Evolutionary conservation across 2,888 invertebrate genomes (phyloP).

Genomic region (Invenusta paracnida): DNA sequence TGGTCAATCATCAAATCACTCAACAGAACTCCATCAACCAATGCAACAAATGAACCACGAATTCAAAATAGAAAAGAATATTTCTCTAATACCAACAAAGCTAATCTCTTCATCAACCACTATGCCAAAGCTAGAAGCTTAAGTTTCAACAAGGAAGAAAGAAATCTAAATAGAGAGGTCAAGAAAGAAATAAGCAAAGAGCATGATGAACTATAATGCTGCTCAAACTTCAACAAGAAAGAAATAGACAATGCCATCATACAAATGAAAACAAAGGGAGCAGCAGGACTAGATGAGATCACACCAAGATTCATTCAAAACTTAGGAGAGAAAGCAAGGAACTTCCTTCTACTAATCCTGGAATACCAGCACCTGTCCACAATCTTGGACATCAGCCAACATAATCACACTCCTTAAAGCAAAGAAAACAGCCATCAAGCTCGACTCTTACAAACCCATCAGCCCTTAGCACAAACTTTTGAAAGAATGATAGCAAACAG

Average conservation of each 20-base stretch:
- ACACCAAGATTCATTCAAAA: not conserved
- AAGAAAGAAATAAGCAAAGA: not conserved
- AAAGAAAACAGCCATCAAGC: too few relatives aligned
- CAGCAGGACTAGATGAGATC: not conserved
- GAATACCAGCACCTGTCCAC: not conserved
- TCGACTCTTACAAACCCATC: too few relatives aligned
- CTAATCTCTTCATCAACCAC: not conserved
- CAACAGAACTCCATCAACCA: not conserved
- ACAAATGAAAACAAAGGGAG: slow-evolving; percentile 17
- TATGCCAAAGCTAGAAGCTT: not conserved
- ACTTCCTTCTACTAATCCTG: not conserved
- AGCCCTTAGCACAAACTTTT: too few relatives aligned
- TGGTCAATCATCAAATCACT: not conserved
- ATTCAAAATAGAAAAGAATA: not conserved
- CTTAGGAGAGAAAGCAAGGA: not conserved
- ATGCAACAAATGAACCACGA: not conserved
- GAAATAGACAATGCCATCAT: not conserved
- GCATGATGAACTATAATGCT: not conserved
- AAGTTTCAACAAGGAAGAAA: not conserved
- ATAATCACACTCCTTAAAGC: too few relatives aligned
- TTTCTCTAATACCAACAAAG: not conserved
- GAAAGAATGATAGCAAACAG: too few relatives aligned
- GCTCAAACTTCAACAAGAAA: not conserved
- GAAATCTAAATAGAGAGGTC: not conserved
- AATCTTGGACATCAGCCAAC: not conserved